Evolutionary conservation across 2,888 invertebrate genomes (phyloP), one percentile per base, ranked within the genome.

Genomic region (Carpatolechia fugitivella): DNA sequence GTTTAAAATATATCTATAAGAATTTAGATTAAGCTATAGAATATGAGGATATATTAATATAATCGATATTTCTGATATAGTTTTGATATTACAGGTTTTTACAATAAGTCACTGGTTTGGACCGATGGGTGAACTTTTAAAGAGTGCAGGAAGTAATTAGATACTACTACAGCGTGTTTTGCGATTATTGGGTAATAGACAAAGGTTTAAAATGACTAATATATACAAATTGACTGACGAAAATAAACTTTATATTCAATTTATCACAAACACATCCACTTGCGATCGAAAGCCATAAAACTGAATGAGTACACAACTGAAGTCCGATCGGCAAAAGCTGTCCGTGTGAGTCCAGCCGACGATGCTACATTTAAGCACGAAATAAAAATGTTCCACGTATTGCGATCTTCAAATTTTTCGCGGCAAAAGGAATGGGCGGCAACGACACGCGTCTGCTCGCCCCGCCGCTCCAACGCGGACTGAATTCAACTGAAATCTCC

Each of bases 391-490:
- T 69, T 64, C 72, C 67, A 65, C 65, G 69, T 68, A 69, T 70
- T 69, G 64, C 73, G 76, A 74, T 81, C 71, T 72, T 75, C 70
- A 62, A 71, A 62, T 51, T 55, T 57, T 55, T 50, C 60, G 65
- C 64, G 64, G 64, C 59, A 59, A 62, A 3, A 46, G 48, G 44
- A 60, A 56, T 56, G 63, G 66, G 72, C 76, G 76, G 72, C 72
- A 57, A 63, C 59, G 64, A 58, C 60, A 68, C 63, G 76, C 82
- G 66, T 74, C 84, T 82, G 75, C 74, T 62, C 77, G 74, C 75
- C 77, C 68, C 69, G 82, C 85, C 87, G 87, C 85, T 70, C 75
- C 65, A 75, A 69, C 85, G 86, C 89, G 87, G 82, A 88, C 88
- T 87, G 81, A 83, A 82, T 69, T 70, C 70, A 81, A 88, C 88